Evolutionary conservation across 2,113 vertebrate genomes (phyloP).

Genomic region (Ancistrus triradiatus): DNA sequence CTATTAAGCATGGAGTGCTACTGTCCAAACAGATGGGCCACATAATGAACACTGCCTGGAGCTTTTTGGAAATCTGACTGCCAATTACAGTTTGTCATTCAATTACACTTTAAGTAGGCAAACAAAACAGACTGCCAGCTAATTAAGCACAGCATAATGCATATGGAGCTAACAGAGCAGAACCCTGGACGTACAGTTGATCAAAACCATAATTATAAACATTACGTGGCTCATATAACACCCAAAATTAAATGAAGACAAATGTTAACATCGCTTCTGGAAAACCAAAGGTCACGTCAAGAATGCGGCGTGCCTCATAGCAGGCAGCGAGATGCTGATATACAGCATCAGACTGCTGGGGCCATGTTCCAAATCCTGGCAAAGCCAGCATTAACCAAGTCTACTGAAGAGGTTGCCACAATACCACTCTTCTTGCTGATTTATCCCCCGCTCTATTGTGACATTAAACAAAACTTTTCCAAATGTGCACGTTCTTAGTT

Average conservation of each 20-base stretch:
- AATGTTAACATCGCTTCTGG: neutral
- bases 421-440: conserved; percentile 54
- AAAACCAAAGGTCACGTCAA: neutral
- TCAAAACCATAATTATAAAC: conserved; percentile 31
- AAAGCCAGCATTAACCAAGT: conserved; percentile 12
- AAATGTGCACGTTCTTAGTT: conserved; percentile 65
- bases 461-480: conserved; percentile 65
- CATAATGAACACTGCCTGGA: conserved; percentile 57
- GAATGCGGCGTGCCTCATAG: neutral
- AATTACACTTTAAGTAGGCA: conserved; percentile 64
- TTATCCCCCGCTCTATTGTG: conserved; percentile 61
- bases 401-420: conserved; percentile 39
- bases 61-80: conserved; percentile 65
- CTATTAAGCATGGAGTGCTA: conserved; percentile 53
- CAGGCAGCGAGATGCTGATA: neutral
- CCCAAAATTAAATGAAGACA: conserved; percentile 13
- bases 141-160: conserved; percentile 53
- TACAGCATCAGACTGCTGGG: neutral
- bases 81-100: conserved; percentile 72
- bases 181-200: conserved; percentile 24
- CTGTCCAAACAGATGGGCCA: conserved; percentile 72
- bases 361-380: conserved; percentile 1
- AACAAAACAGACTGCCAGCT: conserved; percentile 64
- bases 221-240: conserved; percentile 16
- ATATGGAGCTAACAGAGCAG: conserved; percentile 51